Percentiles rank a stretch among this genome's conserved stretches.
Conservation (phyloP, 2,888 invertebrate genomes). For the Drosophila kambysellisi region DNA sequence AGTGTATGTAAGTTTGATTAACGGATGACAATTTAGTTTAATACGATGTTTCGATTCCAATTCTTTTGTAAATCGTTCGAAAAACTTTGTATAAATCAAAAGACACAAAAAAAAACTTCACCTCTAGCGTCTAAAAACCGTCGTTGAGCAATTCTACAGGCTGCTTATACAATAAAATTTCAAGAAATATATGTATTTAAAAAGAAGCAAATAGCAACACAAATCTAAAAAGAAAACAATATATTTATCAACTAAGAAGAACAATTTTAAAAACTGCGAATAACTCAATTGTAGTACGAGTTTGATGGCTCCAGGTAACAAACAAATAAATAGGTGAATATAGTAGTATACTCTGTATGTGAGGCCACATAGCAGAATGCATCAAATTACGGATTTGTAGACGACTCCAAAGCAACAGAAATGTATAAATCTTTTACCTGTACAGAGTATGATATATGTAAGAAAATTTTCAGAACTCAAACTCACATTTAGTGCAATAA, state of each 20-base stretch:
- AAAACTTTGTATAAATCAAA: constrained; percentile 62
- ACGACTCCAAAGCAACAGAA: constrained; percentile 33
- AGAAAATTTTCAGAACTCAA: constrained; percentile 38
- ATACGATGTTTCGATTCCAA: constrained; percentile 31
- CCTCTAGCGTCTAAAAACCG: constrained; percentile 75
- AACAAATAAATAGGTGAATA: constrained; percentile 43
- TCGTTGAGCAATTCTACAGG: constrained; percentile 73
- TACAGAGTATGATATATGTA: constrained; percentile 55
- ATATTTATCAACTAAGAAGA: constrained; percentile 61
- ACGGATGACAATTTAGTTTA: constrained; percentile 40
- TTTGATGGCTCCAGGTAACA: constrained; percentile 27
- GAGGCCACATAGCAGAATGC: constrained; percentile 11
- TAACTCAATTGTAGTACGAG: constrained; percentile 22
- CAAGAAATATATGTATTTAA: constrained; percentile 46
- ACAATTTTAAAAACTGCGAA: constrained; percentile 45
- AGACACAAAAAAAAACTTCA: constrained; percentile 51
- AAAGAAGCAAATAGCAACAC: constrained; percentile 39
- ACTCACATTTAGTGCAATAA: constrained; percentile 36
- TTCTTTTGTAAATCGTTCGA: constrained; percentile 58
- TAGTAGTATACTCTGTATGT: constrained; percentile 15
- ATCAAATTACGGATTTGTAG: constrained; percentile 44
- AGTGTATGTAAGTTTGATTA: constrained; percentile 49
- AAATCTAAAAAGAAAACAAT: constrained; percentile 30
- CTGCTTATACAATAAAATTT: constrained; percentile 74
- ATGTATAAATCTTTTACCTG: constrained; percentile 72